phyloP scores from a whole-genome alignment of 2,797 vertebrate species.

The Dipus sagitta region DNA sequence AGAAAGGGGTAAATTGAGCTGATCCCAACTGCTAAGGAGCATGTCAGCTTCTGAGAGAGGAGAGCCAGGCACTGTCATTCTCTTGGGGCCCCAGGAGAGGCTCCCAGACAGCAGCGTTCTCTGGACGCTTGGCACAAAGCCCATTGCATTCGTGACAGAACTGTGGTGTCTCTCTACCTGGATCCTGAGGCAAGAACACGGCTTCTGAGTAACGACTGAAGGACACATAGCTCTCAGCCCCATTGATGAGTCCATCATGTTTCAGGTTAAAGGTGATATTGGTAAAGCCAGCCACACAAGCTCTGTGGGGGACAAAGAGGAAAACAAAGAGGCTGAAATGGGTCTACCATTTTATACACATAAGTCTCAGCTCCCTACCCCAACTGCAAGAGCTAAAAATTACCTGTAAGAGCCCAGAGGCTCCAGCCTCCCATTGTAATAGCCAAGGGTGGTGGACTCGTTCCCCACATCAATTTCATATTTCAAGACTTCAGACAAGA shows the following conservation, averaged over 20 bases:
- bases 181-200: slow-evolving; percentile 85
- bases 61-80: background rate
- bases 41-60: background rate
- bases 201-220: slow-evolving; percentile 82
- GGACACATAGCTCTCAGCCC: slow-evolving; percentile 83
- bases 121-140: background rate
- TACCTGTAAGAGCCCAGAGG: slow-evolving; percentile 88
- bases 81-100: too few species aligned
- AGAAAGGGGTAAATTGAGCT: background rate
- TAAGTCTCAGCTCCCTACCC: background rate
- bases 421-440: slow-evolving; percentile 85
- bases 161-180: slow-evolving; percentile 85
- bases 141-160: rapidly evolving
- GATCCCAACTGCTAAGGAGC: background rate
- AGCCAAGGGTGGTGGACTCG: slow-evolving; percentile 77
- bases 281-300: slow-evolving; percentile 88
- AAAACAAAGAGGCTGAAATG: background rate
- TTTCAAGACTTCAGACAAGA: slow-evolving; percentile 40
- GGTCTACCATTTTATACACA: rapidly evolving
- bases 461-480: slow-evolving; percentile 83
- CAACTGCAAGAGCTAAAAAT: background rate
- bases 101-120: rapidly evolving
- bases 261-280: slow-evolving; percentile 80
- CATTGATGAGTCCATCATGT: slow-evolving; percentile 43
- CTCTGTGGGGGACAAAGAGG: slow-evolving; percentile 78